Conservation (phyloP, 2,797 vertebrate genomes). For the Monodelphis domestica region DNA sequence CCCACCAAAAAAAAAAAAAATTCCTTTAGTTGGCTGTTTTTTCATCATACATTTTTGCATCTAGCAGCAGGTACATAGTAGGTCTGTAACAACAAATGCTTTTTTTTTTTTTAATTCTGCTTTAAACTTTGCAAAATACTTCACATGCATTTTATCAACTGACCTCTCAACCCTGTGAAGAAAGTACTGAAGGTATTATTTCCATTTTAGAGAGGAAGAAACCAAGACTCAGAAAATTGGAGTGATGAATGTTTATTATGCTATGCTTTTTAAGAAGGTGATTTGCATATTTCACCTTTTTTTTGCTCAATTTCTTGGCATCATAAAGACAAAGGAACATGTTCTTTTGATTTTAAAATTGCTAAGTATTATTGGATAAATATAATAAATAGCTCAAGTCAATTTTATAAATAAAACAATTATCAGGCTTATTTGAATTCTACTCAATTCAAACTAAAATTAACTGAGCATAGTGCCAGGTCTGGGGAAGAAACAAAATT, state of each 20-base stretch:
- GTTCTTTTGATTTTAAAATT: slow-evolving; percentile 42
- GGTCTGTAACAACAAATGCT: background rate
- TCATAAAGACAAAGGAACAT: background rate
- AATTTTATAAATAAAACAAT: background rate
- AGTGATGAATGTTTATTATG: slow-evolving; percentile 39
- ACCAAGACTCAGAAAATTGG: slow-evolving; percentile 1
- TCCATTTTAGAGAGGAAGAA: background rate
- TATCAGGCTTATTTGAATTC: background rate
- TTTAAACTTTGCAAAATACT: background rate
- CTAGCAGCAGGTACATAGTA: background rate
- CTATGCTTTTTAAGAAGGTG: background rate
- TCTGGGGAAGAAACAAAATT: background rate
- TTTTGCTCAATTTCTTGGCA: background rate
- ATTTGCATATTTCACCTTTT: background rate
- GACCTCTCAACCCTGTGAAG: background rate
- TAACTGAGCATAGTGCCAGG: background rate
- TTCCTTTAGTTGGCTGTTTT: background rate
- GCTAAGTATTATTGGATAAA: background rate
- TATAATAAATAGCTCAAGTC: background rate
- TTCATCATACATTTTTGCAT: background rate
- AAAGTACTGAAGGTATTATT: background rate
- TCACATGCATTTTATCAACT: background rate
- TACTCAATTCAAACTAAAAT: background rate
- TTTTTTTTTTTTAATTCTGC: background rate
- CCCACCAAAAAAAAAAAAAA: too few relatives aligned